A percentile compares a stretch with the other conserved stretches of the same genome.
phyloP scores from a whole-genome alignment of 2,797 vertebrate species.

The Eupleurogrammus muticus region DNA sequence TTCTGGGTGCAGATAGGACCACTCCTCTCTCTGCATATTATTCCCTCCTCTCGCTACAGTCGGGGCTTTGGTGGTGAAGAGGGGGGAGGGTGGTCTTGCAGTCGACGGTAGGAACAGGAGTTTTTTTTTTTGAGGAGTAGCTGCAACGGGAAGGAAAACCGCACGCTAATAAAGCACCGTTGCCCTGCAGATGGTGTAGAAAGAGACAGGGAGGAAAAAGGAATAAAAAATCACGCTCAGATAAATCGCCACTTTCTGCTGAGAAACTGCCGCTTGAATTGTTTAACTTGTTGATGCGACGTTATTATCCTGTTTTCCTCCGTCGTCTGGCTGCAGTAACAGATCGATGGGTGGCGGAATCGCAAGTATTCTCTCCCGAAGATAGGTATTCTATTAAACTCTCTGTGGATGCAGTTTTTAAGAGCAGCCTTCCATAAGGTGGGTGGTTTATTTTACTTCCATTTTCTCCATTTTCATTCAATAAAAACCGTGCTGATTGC shows the following conservation, averaged over 20 bases:
- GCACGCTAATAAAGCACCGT: slow-evolving; percentile 51
- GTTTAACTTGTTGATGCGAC: slow-evolving; percentile 85
- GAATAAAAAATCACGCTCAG: slow-evolving; percentile 39
- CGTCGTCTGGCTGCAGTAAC: slow-evolving; percentile 64
- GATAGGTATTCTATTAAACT: slow-evolving; percentile 61
- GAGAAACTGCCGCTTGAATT: slow-evolving; percentile 70
- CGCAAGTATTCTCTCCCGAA: slow-evolving; percentile 62
- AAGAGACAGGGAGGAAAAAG: slow-evolving; percentile 8
- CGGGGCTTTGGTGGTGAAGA: slow-evolving; percentile 63
- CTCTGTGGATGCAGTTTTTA: slow-evolving; percentile 72
- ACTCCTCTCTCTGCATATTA: slow-evolving; percentile 74
- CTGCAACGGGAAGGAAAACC: slow-evolving; percentile 73
- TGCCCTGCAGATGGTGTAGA: slow-evolving; percentile 59
- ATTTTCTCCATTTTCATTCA: slow-evolving; percentile 19
- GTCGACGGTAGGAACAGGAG: slow-evolving; percentile 81
- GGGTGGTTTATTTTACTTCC: slow-evolving; percentile 49
- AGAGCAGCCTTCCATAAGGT: slow-evolving; percentile 70
- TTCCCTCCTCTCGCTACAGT: slow-evolving; percentile 71
- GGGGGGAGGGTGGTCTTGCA: slow-evolving; percentile 82
- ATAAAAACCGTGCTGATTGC: slow-evolving; percentile 19
- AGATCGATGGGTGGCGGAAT: slow-evolving; percentile 73
- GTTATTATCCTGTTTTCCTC: slow-evolving; percentile 50
- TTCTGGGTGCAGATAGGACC: slow-evolving; percentile 79
- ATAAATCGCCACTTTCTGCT: slow-evolving; percentile 49
- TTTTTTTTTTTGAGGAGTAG: slow-evolving; percentile 81